phyloP scores from a whole-genome alignment of 2,888 invertebrate species.

The Brachyptera risi region DNA sequence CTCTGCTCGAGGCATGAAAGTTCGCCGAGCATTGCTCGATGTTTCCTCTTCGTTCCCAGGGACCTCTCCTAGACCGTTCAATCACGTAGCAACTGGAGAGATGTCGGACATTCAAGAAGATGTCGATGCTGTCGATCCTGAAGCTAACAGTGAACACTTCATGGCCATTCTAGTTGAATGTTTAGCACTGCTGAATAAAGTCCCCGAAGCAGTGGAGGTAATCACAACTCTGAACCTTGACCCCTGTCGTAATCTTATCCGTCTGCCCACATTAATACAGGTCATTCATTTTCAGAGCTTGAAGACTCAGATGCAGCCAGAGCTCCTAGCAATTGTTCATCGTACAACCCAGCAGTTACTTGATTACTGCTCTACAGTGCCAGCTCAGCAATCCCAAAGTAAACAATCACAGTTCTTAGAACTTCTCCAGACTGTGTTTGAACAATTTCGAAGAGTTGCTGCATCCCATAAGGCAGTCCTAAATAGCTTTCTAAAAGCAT shows the following conservation, averaged over 20 bases:
- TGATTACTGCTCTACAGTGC: conserved; percentile 40
- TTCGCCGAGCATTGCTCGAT: conserved; percentile 54
- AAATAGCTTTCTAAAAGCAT: conserved; percentile 57
- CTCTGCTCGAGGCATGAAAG: conserved; percentile 52
- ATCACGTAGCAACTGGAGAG: conserved; percentile 19
- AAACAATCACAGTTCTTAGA: conserved; percentile 50
- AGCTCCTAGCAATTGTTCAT: conserved; percentile 73
- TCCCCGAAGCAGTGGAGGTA: conserved; percentile 83
- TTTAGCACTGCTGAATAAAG: conserved; percentile 73
- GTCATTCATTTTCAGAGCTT: conserved; percentile 57
- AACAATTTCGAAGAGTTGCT: conserved; percentile 78
- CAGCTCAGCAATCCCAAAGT: conserved; percentile 5
- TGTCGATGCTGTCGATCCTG: conserved; percentile 54
- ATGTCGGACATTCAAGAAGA: conserved; percentile 52
- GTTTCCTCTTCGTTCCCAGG: conserved; percentile 41
- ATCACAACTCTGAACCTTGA: conserved; percentile 5
- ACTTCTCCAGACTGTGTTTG: conserved; percentile 69
- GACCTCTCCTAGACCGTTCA: background rate
- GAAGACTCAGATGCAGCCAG: conserved; percentile 77
- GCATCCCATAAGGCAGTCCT: conserved; percentile 68
- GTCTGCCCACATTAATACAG: background rate
- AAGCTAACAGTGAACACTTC: conserved; percentile 61
- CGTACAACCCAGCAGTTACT: conserved; percentile 73
- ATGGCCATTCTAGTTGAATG: conserved; percentile 82
- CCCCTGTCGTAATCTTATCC: background rate